A percentile compares a stretch with the other conserved stretches of the same genome.
phyloP scores from a whole-genome alignment of 2,797 vertebrate genomes.

The Xyrichtys novacula region DNA sequence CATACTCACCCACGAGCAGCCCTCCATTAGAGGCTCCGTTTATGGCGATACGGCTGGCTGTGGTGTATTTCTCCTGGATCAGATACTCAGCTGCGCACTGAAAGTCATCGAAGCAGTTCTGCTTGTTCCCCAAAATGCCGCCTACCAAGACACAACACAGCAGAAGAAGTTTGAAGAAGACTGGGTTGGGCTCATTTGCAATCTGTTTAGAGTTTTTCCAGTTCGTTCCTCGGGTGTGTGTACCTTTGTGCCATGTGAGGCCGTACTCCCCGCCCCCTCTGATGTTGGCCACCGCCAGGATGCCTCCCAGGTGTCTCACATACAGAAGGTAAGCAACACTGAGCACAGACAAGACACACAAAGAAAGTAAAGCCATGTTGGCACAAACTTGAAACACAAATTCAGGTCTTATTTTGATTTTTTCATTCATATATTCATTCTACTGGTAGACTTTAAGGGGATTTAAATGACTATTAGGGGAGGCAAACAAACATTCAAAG shows the following conservation, averaged over 20 bases:
- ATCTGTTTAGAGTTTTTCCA: background rate
- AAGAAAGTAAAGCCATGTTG: background rate
- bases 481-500: too few relatives aligned
- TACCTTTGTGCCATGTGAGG: conserved; percentile 87
- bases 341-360: conserved; percentile 15
- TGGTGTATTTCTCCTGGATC: conserved; percentile 80
- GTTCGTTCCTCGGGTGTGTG: background rate
- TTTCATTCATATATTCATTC: too few relatives aligned
- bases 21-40: conserved; percentile 86
- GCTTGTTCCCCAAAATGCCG: conserved; percentile 81
- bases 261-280: conserved; percentile 86
- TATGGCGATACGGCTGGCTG: conserved; percentile 75
- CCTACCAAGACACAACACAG: conserved; percentile 53
- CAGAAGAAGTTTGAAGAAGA: background rate
- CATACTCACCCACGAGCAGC: conserved; percentile 81
- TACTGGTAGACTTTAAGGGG: too few relatives aligned
- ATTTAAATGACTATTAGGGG: too few relatives aligned
- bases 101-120: conserved; percentile 87
- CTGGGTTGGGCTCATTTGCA: background rate
- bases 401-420: background rate
- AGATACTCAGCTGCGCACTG: conserved; percentile 83
- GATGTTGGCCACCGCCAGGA: conserved; percentile 87
- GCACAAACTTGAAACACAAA: background rate
- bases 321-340: conserved; percentile 83
- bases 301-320: conserved; percentile 83